Evolutionary conservation across 35 echinoderm and acorn worm genomes (phyloP).

Genomic region (Lytechinus pictus): DNA sequence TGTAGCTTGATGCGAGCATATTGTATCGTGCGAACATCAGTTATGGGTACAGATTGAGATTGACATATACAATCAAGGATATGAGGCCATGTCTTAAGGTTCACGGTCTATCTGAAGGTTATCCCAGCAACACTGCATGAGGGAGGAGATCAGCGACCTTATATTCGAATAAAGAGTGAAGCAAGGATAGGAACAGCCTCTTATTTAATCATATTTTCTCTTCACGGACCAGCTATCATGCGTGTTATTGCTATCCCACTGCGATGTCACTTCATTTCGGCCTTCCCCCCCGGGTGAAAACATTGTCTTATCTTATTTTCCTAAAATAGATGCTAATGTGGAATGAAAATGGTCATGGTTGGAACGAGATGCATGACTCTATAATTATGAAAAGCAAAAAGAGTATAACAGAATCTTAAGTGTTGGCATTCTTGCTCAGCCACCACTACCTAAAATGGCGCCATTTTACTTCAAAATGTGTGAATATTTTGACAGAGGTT

Average conservation of each 20-base stretch:
- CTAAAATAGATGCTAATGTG: neutral
- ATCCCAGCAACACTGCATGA: neutral
- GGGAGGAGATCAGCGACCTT: neutral
- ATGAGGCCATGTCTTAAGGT: neutral
- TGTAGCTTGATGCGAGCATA: neutral
- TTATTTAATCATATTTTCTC: slow-evolving; percentile 15
- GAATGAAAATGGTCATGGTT: neutral
- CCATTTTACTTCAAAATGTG: no score
- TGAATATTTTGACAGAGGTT: no score
- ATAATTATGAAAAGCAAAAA: neutral
- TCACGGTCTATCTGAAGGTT: neutral
- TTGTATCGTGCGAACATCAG: neutral
- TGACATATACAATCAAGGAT: neutral
- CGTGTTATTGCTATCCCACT: neutral
- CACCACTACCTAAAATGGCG: no score
- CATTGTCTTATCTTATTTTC: neutral
- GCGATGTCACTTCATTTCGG: neutral
- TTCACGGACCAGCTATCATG: neutral
- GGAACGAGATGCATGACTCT: neutral
- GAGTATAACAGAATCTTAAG: no score
- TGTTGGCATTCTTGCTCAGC: no score
- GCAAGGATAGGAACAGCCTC: neutral
- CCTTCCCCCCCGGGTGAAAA: neutral
- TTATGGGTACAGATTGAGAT: neutral
- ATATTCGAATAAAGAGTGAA: neutral